Evolutionary conservation across 2,113 vertebrate genomes (phyloP), one percentile per base, ranked within the genome.

Genomic region (Rhadina sibilatrix): DNA sequence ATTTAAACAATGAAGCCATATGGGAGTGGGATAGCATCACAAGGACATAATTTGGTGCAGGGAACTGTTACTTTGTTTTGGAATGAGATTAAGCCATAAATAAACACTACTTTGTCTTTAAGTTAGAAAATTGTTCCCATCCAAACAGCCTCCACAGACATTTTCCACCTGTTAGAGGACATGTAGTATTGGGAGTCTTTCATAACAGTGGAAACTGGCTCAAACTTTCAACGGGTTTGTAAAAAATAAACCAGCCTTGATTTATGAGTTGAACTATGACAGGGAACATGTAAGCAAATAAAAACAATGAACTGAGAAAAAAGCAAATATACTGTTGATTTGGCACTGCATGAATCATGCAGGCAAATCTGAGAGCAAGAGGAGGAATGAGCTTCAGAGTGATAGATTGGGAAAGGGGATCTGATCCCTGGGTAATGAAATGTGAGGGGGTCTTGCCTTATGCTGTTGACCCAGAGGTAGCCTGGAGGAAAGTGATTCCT

Each of bases 261-360:
- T 97, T 95, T 97, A 94, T 97, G 92, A 95, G 91, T 97, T 96
- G 95, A 91, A 90, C 72, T 87, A 96, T 52, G 95, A 96, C 81
- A 93, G 94, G 87, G 90, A 97, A 90, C 94, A 97, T 97, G 82
- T 92, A 98, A 97, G 96, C 97, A 96, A 98, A 97, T 97, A 97
- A 94, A 97, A 98, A 97, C 94, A 95, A 92, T 81, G 95, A 95
- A 71, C 89, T 94, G 81, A 87, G 93, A 75, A 90, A 94, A 95
- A 95, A 97, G 77, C 65, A 96, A 96, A 97, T 95, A 94, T 84
- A 96, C 87, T 94, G 97, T 95, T 90, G 94, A 96, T 93, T 96
- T 87, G 94, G 87, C 83, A 93, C 79, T 3, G 20, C 75, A 94
- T 94, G 95, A 97, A 80, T 95, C 92, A 97, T 93, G 59, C 85